These are phyloP conservation scores for Xiphophorus hellerii DNA, from an alignment of 2,113 vertebrate species.

Conservation along the genomic window DNA sequence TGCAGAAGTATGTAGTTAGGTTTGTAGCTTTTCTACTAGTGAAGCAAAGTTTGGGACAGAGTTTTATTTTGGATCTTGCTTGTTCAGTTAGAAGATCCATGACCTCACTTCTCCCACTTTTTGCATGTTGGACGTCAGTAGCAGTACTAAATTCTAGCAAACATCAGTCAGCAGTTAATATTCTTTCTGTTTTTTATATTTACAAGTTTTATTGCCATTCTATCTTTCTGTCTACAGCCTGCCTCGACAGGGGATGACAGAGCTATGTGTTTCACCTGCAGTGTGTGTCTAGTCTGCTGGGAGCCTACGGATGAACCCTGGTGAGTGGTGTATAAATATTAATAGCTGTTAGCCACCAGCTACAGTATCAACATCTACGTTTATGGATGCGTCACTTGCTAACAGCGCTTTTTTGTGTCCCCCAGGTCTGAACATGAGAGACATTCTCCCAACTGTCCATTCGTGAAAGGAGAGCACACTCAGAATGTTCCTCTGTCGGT, in stretches of 20 bases:
- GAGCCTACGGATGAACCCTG: conserved; percentile 99
- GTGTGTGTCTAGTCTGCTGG: conserved; percentile 98
- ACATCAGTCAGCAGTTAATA: neutral
- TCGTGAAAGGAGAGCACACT: conserved; percentile 99
- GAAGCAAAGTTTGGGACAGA: too few species aligned
- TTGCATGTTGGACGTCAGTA: neutral
- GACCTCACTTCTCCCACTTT: neutral
- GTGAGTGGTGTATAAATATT: conserved; percentile 68
- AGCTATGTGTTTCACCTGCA: conserved; percentile 99
- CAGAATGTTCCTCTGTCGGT: conserved; percentile 98
- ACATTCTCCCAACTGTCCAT: conserved; percentile 98
- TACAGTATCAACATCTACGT: neutral
- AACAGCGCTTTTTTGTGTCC: neutral
- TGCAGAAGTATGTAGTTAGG: too few species aligned
- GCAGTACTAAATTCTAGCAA: neutral
- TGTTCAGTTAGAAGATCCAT: too few species aligned
- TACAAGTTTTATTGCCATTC: neutral
- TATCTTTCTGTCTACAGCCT: conserved; percentile 78
- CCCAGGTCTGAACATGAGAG: conserved; percentile 97
- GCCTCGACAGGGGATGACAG: conserved; percentile 97
- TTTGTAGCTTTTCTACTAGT: too few species aligned
- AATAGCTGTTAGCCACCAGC: neutral
- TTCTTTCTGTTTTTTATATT: neutral
- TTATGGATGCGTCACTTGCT: too few species aligned
- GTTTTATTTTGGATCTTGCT: too few species aligned